Percentiles rank a stretch among this genome's conserved stretches.
Conservation (phyloP, 2,888 invertebrate genomes). For the Copidosoma aretas region DNA sequence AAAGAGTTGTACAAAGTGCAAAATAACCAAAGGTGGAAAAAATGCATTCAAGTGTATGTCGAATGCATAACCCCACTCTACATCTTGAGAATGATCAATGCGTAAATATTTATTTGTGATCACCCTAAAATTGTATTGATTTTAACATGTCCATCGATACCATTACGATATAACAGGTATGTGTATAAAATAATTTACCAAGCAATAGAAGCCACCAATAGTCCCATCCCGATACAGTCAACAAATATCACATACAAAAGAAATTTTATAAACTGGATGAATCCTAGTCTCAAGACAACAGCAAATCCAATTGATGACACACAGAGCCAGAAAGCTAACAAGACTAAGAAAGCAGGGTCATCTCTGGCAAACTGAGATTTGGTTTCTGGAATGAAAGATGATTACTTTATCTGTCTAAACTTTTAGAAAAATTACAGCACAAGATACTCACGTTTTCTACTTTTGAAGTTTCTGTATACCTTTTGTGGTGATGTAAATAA, state of each 20-base stretch:
- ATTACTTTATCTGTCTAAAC: conserved; percentile 5
- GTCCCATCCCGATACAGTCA: conserved; percentile 90
- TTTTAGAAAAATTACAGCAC: background rate
- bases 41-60: conserved; percentile 99
- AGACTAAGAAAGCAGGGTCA: conserved; percentile 96
- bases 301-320: conserved; percentile 91
- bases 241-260: conserved; percentile 91
- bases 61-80: conserved; percentile 99
- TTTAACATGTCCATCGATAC: conserved; percentile 4
- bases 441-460: conserved; percentile 85
- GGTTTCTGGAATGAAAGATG: conserved; percentile 73
- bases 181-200: conserved; percentile 72
- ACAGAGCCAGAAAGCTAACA: conserved; percentile 84
- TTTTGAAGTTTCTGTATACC: conserved; percentile 96
- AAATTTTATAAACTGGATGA: conserved; percentile 78
- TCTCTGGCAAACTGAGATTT: conserved; percentile 99
- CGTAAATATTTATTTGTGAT: conserved; percentile 80
- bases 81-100: conserved; percentile 74
- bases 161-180: background rate
- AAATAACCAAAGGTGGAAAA: conserved; percentile 92
- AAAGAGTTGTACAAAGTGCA: conserved; percentile 91
- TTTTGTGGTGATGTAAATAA: conserved; percentile 93
- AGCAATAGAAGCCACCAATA: conserved; percentile 84
- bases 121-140: conserved; percentile 69
- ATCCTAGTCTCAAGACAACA: conserved; percentile 74